Percentiles rank a stretch among this genome's conserved stretches.
phyloP scores from a whole-genome alignment of 2,888 invertebrate genomes.

The Parnassius glacialis region DNA sequence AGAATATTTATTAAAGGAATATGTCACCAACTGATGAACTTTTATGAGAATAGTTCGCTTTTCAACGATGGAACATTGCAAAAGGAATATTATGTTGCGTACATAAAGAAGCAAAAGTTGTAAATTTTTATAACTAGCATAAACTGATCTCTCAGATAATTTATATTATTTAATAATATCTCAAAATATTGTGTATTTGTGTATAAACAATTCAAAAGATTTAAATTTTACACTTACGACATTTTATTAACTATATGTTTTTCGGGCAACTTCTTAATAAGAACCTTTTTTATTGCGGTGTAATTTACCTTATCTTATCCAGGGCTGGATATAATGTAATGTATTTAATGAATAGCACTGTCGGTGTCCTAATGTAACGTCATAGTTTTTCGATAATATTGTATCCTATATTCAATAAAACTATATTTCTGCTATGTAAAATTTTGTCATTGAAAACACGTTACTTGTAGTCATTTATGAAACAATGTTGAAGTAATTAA shows the following conservation, averaged over 20 bases:
- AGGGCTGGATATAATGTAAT: constrained; percentile 64
- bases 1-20: constrained; percentile 69
- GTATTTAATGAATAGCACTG: constrained; percentile 70
- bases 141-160: constrained; percentile 80
- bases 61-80: constrained; percentile 65
- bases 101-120: constrained; percentile 67
- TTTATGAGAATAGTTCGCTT: constrained; percentile 55
- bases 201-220: constrained; percentile 71
- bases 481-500: constrained; percentile 70
- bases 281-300: constrained; percentile 56
- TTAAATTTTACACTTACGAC: constrained; percentile 70
- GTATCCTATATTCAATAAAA: constrained; percentile 79
- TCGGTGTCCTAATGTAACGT: constrained; percentile 74
- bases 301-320: constrained; percentile 58
- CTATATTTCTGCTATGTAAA: constrained; percentile 78
- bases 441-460: constrained; percentile 75
- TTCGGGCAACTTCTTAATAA: constrained; percentile 65
- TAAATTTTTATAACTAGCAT: constrained; percentile 79
- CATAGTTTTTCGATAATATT: constrained; percentile 79
- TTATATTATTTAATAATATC: constrained; percentile 73
- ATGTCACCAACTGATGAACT: constrained; percentile 63
- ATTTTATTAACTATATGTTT: constrained; percentile 53
- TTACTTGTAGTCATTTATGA: constrained; percentile 75
- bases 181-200: constrained; percentile 75
- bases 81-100: constrained; percentile 63